These are phyloP conservation scores for Plestiodon gilberti DNA, from an alignment of 2,113 vertebrate genomes.

Conservation along the genomic window DNA sequence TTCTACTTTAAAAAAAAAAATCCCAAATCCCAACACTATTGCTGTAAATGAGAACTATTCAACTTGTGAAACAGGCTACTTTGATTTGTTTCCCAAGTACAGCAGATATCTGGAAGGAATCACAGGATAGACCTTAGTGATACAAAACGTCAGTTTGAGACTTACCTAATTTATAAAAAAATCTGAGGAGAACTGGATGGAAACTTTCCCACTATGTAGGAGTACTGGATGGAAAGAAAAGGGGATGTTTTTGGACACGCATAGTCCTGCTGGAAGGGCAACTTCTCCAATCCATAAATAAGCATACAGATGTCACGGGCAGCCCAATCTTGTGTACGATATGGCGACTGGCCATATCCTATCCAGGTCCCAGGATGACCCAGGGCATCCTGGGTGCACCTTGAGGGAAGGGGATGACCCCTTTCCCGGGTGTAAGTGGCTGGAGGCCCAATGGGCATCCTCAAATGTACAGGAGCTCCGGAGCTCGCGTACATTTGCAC, in stretches of 20 bases:
- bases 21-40: not conserved
- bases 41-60: slow-evolving; percentile 16
- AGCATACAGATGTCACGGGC: no score
- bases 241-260: not conserved
- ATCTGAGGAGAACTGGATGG: not conserved
- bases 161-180: not conserved
- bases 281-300: not conserved
- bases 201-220: not conserved
- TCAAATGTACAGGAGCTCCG: no score
- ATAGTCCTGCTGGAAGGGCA: not conserved
- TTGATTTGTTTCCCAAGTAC: not conserved
- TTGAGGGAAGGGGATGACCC: no score
- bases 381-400: no score
- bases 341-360: no score
- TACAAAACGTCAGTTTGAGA: not conserved
- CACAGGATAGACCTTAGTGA: not conserved
- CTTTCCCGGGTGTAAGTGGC: no score
- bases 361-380: no score
- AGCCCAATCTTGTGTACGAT: no score
- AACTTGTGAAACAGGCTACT: not conserved
- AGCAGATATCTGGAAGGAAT: not conserved
- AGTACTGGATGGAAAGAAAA: not conserved
- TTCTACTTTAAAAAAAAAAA: slow-evolving; percentile 30
- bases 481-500: no score
- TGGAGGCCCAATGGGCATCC: no score